Conservation (phyloP, 1,140 invertebrate genomes). For the Atta texana region DNA sequence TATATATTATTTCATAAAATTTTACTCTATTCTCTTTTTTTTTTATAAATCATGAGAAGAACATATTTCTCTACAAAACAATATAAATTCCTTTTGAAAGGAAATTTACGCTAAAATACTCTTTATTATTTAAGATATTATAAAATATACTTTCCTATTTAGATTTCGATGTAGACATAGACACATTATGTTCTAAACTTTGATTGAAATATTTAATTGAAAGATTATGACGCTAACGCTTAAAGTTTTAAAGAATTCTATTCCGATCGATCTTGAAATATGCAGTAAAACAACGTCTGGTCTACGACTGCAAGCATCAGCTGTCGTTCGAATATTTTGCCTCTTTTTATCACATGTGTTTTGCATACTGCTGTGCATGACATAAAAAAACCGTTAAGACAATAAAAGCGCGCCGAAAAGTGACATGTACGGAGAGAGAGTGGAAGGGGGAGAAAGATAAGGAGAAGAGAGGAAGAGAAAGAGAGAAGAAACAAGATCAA, state of each 20-base stretch:
- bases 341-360: constrained; percentile 38
- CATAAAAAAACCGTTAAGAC: constrained; percentile 47
- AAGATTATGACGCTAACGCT: background rate
- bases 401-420: constrained; percentile 48
- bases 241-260: constrained; percentile 1
- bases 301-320: constrained; percentile 41
- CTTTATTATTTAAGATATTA: background rate
- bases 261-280: background rate
- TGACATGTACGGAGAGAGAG: background rate
- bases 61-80: background rate
- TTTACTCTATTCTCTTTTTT: background rate
- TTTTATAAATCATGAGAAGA: background rate
- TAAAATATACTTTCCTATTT: background rate
- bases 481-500: background rate
- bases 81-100: background rate
- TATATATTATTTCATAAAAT: background rate
- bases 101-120: background rate
- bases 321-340: constrained; percentile 26
- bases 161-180: background rate
- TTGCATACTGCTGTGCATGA: constrained; percentile 26
- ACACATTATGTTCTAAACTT: background rate
- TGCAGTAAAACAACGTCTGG: constrained; percentile 9
- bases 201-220: background rate
- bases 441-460: background rate
- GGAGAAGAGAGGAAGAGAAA: background rate